Conservation (phyloP, 2,113 vertebrate species). For the Rostratula benghalensis region DNA sequence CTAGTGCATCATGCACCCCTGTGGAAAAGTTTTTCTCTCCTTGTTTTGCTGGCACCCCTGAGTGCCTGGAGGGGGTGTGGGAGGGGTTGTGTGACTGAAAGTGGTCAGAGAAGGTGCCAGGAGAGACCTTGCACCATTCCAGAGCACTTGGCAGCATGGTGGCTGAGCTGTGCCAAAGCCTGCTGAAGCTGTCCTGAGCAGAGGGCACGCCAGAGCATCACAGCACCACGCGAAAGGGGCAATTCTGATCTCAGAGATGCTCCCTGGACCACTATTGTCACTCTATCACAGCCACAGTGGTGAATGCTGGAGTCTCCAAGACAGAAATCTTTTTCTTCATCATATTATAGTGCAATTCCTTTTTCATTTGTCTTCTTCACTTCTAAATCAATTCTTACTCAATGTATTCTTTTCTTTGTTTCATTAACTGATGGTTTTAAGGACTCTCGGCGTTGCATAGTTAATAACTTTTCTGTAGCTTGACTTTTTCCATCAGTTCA, state of each 20-base stretch:
- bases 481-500: slow-evolving; percentile 65
- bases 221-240: neutral
- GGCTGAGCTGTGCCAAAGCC: neutral
- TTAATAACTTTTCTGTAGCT: slow-evolving; percentile 66
- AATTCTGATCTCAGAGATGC: neutral
- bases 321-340: slow-evolving; percentile 39
- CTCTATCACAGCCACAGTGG: neutral
- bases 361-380: slow-evolving; percentile 48
- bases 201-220: neutral
- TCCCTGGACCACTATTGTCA: neutral
- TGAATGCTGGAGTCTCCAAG: neutral
- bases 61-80: neutral
- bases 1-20: rapidly evolving
- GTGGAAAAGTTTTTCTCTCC: neutral
- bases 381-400: slow-evolving; percentile 60
- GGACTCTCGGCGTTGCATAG: slow-evolving; percentile 53
- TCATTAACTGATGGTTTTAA: slow-evolving; percentile 64
- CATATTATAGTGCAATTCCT: neutral
- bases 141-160: neutral
- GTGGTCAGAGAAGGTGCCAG: neutral
- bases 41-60: neutral
- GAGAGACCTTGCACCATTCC: neutral
- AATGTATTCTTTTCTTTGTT: slow-evolving; percentile 52
- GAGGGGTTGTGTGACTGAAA: neutral
- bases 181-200: neutral